These are phyloP conservation scores for Neuroterus valhalla DNA, from an alignment of 1,140 invertebrate genomes.

Conservation along the genomic window DNA sequence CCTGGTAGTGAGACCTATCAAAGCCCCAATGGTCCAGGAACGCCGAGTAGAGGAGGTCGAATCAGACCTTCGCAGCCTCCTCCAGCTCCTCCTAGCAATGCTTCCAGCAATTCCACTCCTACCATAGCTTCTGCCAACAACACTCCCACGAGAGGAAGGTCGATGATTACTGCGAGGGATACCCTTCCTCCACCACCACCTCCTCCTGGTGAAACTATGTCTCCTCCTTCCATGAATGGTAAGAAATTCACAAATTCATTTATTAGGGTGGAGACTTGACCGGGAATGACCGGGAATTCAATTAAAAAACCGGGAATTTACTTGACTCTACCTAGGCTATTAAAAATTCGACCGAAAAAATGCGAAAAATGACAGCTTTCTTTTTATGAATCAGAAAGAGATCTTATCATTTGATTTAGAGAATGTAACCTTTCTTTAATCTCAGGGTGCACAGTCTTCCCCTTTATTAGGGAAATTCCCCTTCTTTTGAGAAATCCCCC, in stretches of 20 bases:
- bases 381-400: too few relatives aligned
- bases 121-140: constrained; percentile 79
- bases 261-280: not conserved
- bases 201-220: constrained; percentile 80
- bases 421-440: constrained; percentile 33
- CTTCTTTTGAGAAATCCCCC: too few relatives aligned
- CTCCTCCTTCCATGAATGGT: constrained; percentile 74
- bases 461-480: constrained; percentile 36
- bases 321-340: too few relatives aligned
- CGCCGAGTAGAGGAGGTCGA: constrained; percentile 77
- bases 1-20: constrained; percentile 71
- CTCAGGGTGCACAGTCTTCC: too few relatives aligned
- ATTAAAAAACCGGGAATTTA: too few relatives aligned
- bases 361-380: too few relatives aligned
- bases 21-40: constrained; percentile 75
- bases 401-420: not conserved
- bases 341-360: too few relatives aligned
- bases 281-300: too few relatives aligned
- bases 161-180: constrained; percentile 81
- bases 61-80: constrained; percentile 89
- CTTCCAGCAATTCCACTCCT: constrained; percentile 81
- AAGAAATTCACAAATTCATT: constrained; percentile 30
- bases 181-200: constrained; percentile 92
- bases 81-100: constrained; percentile 86
- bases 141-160: constrained; percentile 82